A percentile compares a stretch with the other conserved stretches of the same genome.
Evolutionary conservation across 2,888 invertebrate species (phyloP).

Genomic region (Ormyrus thymus): DNA sequence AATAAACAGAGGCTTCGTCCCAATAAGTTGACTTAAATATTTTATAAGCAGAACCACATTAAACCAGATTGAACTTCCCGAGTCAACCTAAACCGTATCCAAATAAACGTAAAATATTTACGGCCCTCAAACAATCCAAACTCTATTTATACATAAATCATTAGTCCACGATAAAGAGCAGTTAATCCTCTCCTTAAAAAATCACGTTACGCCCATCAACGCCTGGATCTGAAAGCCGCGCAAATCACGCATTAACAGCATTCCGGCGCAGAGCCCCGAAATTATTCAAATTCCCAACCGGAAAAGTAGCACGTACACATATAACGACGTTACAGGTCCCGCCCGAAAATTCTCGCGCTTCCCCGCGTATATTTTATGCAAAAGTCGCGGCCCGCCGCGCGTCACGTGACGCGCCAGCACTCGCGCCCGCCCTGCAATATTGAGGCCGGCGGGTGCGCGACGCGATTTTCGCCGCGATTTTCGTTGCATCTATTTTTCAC

Average conservation of each 20-base stretch:
- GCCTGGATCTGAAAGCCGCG: neutral
- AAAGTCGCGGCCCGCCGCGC: constrained; percentile 19
- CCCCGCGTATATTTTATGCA: constrained; percentile 36
- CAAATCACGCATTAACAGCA: constrained; percentile 41
- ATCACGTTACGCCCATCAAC: constrained; percentile 11
- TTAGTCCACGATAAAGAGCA: no score
- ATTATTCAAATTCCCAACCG: constrained; percentile 26
- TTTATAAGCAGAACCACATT: no score
- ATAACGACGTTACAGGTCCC: constrained; percentile 12
- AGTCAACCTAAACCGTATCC: no score
- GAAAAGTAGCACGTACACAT: neutral
- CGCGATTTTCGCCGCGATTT: constrained; percentile 8
- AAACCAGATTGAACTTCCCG: no score
- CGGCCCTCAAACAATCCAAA: no score
- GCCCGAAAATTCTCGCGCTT: constrained; percentile 32
- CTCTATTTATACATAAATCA: no score
- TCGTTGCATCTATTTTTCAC: constrained; percentile 16
- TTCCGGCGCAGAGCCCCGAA: constrained; percentile 11
- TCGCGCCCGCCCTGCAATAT: constrained; percentile 12
- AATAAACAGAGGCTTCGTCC: no score
- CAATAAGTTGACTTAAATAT: no score
- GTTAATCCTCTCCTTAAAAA: neutral
- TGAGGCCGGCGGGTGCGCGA: neutral
- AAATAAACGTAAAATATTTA: no score
- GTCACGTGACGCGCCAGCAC: constrained; percentile 44